Base-by-base conservation (phyloP, 2,888 invertebrate species). In the Pristionchus maxplancki region DNA sequence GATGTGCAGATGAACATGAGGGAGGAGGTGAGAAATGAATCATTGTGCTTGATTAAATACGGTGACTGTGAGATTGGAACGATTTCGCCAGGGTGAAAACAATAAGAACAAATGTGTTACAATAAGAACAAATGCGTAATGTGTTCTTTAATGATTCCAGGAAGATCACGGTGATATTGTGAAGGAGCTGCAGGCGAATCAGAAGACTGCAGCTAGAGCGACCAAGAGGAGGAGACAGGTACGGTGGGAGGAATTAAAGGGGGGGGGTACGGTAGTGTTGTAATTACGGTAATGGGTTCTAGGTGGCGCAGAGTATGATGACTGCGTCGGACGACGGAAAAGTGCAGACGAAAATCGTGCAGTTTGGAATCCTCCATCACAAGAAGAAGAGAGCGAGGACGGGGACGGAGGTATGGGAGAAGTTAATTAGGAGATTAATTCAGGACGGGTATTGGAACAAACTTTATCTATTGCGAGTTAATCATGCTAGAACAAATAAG, bases 281-380 rank as follows among this genome's bases (percentile, higher is more conserved):
- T n/a, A n/a, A 11, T 31, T 48, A 24, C 24, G n/a, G 48, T 17
- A 48, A 37, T 71, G n/a, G 34, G 28, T n/a, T 88, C 50, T n/a
- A 90, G 90, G 90, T 89, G 37, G 92, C 91, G 1, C 91, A 92
- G 88, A 89, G 89, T 5, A 71, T 89, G 87, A 71, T 89, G 88
- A 44, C 48, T 28, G 17, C 82, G 6, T 48, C 87, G 31, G 82
- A 67, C 13, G 92, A 92, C 88, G 89, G 90, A 37, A 74, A 89
- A 50, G 91, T 93, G 88, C 94, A 94, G 89, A 90, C 93, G 44
- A 93, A 89, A 62, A 90, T 94, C n/a, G 90, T 92, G 37, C 93
- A 93, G 58, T 94, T 93, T 81, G 94, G 94, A 28, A 92, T 94
- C 71, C 90, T 93, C 17, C 92, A 92, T 48, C 93, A 92, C 84